Evolutionary conservation across 2,888 invertebrate genomes (phyloP).

Genomic region (Cabera pusaria): DNA sequence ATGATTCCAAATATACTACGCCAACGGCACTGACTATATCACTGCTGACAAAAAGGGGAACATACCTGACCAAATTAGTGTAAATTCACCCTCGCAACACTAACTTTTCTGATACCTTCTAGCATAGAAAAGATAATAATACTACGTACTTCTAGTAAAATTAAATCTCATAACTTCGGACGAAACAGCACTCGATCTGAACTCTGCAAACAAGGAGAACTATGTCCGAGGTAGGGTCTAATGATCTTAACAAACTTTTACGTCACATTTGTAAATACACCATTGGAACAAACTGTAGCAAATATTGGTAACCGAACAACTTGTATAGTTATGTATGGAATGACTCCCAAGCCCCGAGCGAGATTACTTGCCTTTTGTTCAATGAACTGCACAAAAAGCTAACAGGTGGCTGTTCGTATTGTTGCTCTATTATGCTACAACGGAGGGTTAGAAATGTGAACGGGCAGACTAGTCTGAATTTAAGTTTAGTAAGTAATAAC

Average conservation of each 20-base stretch:
- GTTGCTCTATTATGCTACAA: conserved; percentile 1
- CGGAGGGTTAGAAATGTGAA: not conserved
- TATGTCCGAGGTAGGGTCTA: conserved; percentile 16
- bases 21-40: no score
- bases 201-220: conserved; percentile 7
- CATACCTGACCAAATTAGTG: no score
- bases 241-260: conserved; percentile 22
- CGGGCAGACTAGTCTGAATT: no score
- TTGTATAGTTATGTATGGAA: no score
- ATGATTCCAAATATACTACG: no score
- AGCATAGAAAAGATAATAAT: no score
- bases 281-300: conserved; percentile 15
- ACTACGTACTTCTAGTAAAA: conserved; percentile 4
- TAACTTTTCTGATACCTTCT: conserved; percentile 1
- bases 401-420: conserved; percentile 23
- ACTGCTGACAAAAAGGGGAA: no score
- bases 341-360: conserved; percentile 14
- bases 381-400: conserved; percentile 25
- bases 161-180: conserved; percentile 4
- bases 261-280: conserved; percentile 22
- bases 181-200: conserved; percentile 11
- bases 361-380: conserved; percentile 21
- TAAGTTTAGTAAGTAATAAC: no score
- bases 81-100: not conserved
- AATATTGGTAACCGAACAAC: no score